phyloP scores from a whole-genome alignment of 2,113 vertebrate genomes.

The Muscicapa adusta region DNA sequence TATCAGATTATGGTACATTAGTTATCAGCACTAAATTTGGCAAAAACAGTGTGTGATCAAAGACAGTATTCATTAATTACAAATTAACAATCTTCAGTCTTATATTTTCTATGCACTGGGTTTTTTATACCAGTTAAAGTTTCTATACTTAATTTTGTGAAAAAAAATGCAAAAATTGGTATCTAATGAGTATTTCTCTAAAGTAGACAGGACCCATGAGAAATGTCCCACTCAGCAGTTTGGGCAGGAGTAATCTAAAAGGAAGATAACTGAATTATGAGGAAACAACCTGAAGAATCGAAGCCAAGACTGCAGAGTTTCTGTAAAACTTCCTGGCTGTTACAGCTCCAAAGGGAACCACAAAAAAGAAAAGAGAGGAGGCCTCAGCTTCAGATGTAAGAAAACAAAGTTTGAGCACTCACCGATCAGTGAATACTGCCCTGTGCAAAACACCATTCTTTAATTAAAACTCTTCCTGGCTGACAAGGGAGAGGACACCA shows the following conservation, averaged over 20 bases:
- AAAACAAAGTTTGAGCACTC: background rate
- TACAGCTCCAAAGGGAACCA: background rate
- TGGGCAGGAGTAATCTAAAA: background rate
- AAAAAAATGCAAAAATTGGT: background rate
- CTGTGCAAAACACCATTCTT: background rate
- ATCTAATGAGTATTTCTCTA: background rate
- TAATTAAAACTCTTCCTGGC: background rate
- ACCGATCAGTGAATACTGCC: background rate
- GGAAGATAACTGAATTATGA: background rate
- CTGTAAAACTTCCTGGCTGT: background rate
- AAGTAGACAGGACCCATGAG: background rate
- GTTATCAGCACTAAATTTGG: background rate
- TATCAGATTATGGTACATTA: background rate
- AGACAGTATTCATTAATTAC: background rate
- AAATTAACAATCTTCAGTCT: background rate
- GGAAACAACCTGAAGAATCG: background rate
- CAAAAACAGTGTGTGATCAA: background rate
- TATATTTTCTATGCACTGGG: background rate
- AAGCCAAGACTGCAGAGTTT: background rate
- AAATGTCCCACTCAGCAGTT: background rate
- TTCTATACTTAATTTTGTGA: background rate
- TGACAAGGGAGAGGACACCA: background rate
- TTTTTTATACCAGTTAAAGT: background rate
- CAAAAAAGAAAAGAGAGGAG: background rate
- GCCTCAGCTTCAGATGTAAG: background rate